These are phyloP conservation scores for Enteromius viviparus DNA, from an alignment of 2,797 vertebrate species.

Conservation along the genomic window DNA sequence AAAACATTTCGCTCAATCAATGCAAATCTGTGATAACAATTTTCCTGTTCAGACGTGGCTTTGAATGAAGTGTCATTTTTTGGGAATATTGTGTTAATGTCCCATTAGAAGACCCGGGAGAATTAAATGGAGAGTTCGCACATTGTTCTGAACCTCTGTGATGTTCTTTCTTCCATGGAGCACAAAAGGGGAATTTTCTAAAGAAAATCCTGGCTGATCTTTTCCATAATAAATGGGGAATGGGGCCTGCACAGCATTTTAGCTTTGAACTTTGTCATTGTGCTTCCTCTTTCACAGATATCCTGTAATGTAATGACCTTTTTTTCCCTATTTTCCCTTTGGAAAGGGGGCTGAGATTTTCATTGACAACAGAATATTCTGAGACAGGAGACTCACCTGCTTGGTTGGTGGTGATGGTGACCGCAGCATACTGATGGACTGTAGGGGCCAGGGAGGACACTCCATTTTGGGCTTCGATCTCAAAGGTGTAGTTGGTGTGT, in stretches of 20 bases:
- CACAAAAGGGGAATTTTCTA: constrained; percentile 1
- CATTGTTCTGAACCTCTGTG: neutral
- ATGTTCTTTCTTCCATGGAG: neutral
- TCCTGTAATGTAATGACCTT: neutral
- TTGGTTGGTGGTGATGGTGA: constrained; percentile 98
- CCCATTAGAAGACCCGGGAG: neutral
- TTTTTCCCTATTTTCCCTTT: neutral
- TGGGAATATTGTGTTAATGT: constrained; percentile 1
- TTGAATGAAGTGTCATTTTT: constrained; percentile 11
- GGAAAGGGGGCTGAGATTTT: neutral
- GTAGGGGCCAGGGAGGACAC: constrained; percentile 85
- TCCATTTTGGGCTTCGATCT: constrained; percentile 92
- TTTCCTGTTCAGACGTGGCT: constrained; percentile 1
- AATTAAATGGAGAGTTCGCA: neutral
- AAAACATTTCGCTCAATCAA: constrained; percentile 8
- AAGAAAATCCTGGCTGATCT: constrained; percentile 5
- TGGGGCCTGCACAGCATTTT: neutral
- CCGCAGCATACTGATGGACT: constrained; percentile 88
- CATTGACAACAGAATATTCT: neutral
- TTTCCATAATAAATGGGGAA: neutral
- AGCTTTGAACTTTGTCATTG: neutral
- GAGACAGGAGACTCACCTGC: constrained; percentile 82
- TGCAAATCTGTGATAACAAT: constrained; percentile 11
- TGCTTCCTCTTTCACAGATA: neutral
- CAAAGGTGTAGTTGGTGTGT: constrained; percentile 98